Base-by-base conservation (phyloP, 2,797 vertebrate species). In the Bovichtus variegatus region DNA sequence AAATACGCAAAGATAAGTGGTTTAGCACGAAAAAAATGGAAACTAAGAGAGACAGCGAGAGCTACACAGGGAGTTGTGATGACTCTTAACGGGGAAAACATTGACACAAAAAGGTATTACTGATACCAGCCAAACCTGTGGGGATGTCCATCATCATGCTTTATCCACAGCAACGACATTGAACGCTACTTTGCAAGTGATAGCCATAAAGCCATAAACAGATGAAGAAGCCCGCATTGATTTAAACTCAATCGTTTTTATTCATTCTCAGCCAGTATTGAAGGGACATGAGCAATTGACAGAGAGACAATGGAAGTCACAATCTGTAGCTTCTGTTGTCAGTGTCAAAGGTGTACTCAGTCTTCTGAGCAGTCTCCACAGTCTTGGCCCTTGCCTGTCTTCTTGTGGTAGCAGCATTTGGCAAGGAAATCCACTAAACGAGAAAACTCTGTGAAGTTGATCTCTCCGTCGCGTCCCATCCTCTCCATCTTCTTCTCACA, bases 401-500 rank as follows among this genome's bases (percentile, higher is more conserved):
- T 40, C 25, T 53, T n/a, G 0, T 68, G 19, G 69, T 76, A 73
- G 67, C 61, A 73, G 44, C 67, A 74, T 46, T 46, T 81, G 38
- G 81, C 74, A 38, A 92, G 53, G n/a, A 27, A 8, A 9, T 36
- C 19, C 29, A 93, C 43, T 23, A 76, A 87, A 36, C 25, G 38
- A 19, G 57, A 64, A 29, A 90, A 92, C 76, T 93, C 89, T 1
- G 23, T 55, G 55, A 93, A 90, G 84, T 88, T 76, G 47, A 92
- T 40, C 44, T 83, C 29, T 9, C 87, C 85, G 34, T 93, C 90
- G 0, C 44, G 54, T 68, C 6, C 29, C 5, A 90, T 89, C 76
- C 80, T 88, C 49, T 91, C 90, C 59, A 91, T 40, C 9, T n/a
- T 44, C 0, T 40, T 43, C 77, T 34, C 31, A 34, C 6, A 34